These are phyloP conservation scores for Florisuga fusca DNA, from an alignment of 2,797 vertebrate genomes.

Conservation along the genomic window DNA sequence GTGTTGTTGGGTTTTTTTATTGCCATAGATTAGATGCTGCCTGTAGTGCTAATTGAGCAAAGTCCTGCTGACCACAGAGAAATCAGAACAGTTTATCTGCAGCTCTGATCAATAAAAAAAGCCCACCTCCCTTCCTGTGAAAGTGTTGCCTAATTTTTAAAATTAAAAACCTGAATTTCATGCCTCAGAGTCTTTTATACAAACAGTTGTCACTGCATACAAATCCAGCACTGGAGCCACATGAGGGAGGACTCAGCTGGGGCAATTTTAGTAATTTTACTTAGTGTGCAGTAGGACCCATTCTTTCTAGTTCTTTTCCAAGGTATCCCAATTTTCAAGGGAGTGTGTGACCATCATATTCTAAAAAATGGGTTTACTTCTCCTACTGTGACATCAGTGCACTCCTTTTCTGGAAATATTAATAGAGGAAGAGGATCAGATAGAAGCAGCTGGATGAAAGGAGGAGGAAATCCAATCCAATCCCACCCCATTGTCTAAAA, in stretches of 20 bases:
- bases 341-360: background rate
- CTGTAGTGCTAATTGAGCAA: conserved; percentile 8
- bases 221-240: background rate
- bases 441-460: background rate
- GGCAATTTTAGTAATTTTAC: background rate
- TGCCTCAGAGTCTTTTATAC: background rate
- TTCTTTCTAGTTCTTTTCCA: background rate
- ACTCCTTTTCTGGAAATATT: background rate
- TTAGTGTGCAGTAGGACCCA: background rate
- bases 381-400: background rate
- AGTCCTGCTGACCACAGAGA: conserved; percentile 34
- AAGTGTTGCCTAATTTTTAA: background rate
- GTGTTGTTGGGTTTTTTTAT: background rate
- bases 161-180: background rate
- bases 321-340: background rate
- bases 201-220: background rate
- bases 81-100: conserved; percentile 23
- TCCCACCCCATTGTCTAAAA: background rate
- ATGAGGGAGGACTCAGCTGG: background rate
- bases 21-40: background rate
- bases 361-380: background rate
- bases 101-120: background rate
- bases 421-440: background rate
- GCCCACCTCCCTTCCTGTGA: background rate
- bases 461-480: background rate